Base-by-base conservation (phyloP, 2,797 vertebrate species). In the Alcedo quadribrachys region DNA sequence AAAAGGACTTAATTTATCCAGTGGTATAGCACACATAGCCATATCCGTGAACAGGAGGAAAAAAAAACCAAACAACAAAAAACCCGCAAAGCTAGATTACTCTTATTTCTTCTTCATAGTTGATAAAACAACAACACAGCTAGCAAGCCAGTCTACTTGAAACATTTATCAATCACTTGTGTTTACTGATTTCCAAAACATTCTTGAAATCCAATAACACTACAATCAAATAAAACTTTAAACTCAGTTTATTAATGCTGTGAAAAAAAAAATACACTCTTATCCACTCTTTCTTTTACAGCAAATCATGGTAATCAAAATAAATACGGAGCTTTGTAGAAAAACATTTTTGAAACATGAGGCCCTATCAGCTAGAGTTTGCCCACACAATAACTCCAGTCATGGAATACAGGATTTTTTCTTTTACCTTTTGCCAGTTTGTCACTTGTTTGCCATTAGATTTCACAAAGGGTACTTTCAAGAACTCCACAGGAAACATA, bases 401-500 rank as follows among this genome's bases (percentile, higher is more conserved):
- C 86, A 95, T 27, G 71, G 83, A 92, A 96, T 45, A 81, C 0
- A 78, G 68, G 46, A 86, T 89, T 89, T 89, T 89, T 78, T 81
- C 61, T 43, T 85, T 94, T 73, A 85, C 76, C 63, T 81, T 94
- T 85, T 70, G 78, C 77, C 78, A 79, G 37, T 95, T 93, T 91
- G 74, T 91, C 83, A 76, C 62, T 81, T 69, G 60, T 35, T 79
- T 95, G 69, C 66, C 73, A 91, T 95, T 76, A 84, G 80, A 78
- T 92, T 90, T 96, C 81, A 92, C 25, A 61, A 84, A 94, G 62
- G 50, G 81, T 73, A 89, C 92, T 97, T 95, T 95, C 90, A 96
- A 93, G 92, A 97, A 88, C 85, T 94, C n/a, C 77, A 71, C 42
- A 57, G 62, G 78, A 94, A 94, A 93, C 40, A 87, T 54, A 90